These are phyloP conservation scores for Menidia menidia DNA, from an alignment of 2,797 vertebrate species.

Conservation along the genomic window DNA sequence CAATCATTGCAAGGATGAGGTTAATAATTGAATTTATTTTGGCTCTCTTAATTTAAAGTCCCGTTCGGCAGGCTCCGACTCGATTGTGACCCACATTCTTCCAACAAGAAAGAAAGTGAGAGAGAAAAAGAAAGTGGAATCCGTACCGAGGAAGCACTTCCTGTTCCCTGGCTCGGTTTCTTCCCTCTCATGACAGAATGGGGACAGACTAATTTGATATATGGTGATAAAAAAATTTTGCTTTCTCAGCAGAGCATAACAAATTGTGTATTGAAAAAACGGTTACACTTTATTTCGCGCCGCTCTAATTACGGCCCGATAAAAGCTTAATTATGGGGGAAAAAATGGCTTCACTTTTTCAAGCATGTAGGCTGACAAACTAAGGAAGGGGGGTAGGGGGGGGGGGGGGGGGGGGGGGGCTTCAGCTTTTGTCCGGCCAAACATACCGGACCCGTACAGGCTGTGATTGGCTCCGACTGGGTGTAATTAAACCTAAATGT, in stretches of 20 bases:
- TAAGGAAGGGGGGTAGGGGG: background rate
- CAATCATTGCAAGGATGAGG: no score
- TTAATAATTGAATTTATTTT: no score
- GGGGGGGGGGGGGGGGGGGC: no score
- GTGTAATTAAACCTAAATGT: background rate
- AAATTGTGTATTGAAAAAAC: conserved; percentile 73
- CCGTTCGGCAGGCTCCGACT: conserved; percentile 24
- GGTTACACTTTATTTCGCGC: conserved; percentile 74
- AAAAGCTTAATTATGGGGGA: conserved; percentile 62
- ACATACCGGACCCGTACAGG: conserved; percentile 19
- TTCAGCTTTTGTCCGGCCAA: background rate
- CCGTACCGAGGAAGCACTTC: conserved; percentile 67
- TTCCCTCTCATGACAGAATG: conserved; percentile 80
- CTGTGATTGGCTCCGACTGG: conserved; percentile 23
- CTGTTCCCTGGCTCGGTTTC: conserved; percentile 61
- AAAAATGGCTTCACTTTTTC: conserved; percentile 45
- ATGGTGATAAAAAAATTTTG: conserved; percentile 76
- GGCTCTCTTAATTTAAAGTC: no score
- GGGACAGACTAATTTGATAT: conserved; percentile 83
- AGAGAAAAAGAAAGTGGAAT: conserved; percentile 51
- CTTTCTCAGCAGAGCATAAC: conserved; percentile 81
- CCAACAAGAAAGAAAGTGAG: conserved; percentile 29
- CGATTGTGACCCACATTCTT: conserved; percentile 73
- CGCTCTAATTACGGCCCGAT: conserved; percentile 75
- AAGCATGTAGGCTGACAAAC: conserved; percentile 52